phyloP scores from a whole-genome alignment of 2,888 invertebrate species.

The Tolmerus cingulatus region DNA sequence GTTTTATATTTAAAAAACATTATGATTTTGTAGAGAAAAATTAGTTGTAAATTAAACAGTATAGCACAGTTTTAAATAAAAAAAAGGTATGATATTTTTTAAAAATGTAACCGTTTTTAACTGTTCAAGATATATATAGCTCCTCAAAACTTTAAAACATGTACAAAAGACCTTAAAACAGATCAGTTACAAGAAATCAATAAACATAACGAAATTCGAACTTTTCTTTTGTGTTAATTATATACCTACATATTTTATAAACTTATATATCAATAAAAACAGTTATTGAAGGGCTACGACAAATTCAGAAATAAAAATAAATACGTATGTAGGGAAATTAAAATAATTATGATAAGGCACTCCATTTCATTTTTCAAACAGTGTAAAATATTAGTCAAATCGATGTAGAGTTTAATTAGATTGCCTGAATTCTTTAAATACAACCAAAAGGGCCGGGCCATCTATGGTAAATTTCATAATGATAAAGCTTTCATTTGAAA shows the following conservation, averaged over 20 bases:
- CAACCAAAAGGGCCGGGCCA: too few relatives aligned
- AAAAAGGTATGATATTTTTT: too few relatives aligned
- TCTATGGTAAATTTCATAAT: background rate
- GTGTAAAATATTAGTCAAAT: too few relatives aligned
- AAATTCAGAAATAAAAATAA: background rate
- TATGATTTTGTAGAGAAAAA: too few relatives aligned
- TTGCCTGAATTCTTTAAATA: too few relatives aligned
- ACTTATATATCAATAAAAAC: background rate
- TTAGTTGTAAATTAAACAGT: too few relatives aligned
- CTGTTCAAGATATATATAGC: too few relatives aligned
- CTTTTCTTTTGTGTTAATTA: background rate
- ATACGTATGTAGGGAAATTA: background rate
- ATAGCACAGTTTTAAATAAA: too few relatives aligned
- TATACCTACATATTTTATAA: background rate
- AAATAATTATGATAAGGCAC: background rate
- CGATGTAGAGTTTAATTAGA: too few relatives aligned
- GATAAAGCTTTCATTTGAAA: background rate
- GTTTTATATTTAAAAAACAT: too few relatives aligned
- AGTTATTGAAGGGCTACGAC: background rate
- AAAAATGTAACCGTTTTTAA: too few relatives aligned
- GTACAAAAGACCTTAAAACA: conserved; percentile 34
- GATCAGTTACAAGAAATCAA: background rate
- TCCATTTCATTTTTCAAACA: background rate
- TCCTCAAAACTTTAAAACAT: background rate
- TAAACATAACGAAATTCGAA: background rate